These are phyloP conservation scores for Hippolais icterina DNA, from an alignment of 2,113 vertebrate species.

Conservation along the genomic window DNA sequence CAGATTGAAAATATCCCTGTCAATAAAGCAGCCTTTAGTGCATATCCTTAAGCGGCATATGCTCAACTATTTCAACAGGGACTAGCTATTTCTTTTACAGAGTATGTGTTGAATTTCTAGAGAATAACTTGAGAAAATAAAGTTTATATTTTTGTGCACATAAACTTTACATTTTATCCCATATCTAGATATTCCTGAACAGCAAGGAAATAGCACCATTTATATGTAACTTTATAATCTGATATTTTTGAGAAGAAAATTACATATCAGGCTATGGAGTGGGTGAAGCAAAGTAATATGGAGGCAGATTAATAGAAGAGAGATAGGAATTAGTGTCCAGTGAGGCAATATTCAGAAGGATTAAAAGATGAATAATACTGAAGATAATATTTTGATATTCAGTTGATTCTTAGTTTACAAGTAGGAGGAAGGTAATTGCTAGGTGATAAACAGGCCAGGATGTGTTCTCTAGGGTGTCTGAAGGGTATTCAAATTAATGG, in stretches of 20 bases:
- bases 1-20: neutral
- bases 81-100: neutral
- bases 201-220: neutral
- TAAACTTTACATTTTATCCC: neutral
- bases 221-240: neutral
- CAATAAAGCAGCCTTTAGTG: neutral
- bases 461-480: neutral
- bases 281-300: neutral
- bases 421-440: neutral
- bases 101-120: neutral
- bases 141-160: neutral
- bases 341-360: neutral
- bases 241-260: neutral
- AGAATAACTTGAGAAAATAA: neutral
- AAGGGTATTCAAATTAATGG: neutral
- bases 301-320: neutral
- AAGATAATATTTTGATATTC: neutral
- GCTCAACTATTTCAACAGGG: neutral
- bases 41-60: neutral
- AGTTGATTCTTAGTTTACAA: neutral
- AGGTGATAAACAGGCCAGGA: neutral
- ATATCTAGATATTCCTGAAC: neutral
- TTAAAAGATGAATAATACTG: neutral
- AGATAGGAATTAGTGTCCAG: neutral
- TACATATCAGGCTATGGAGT: neutral